Percentiles rank a stretch among this genome's conserved stretches.
phyloP scores from a whole-genome alignment of 2,888 invertebrate genomes.

The Leptinotarsa juncta region DNA sequence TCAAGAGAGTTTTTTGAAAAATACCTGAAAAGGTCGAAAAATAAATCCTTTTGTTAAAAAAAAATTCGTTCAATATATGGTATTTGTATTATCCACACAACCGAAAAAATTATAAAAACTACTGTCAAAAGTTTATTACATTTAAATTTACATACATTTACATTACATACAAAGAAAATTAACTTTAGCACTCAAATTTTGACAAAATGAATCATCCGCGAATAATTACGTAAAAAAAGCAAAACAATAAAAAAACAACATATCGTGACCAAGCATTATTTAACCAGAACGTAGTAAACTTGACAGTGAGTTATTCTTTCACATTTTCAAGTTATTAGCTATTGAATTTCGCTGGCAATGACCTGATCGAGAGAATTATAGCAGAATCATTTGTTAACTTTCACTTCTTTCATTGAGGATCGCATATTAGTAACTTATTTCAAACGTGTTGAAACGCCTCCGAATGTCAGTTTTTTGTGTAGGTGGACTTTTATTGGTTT shows the following conservation, averaged over 20 bases:
- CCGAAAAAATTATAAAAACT: no score
- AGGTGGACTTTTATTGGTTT: constrained; percentile 7
- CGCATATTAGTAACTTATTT: constrained; percentile 1
- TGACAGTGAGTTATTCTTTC: constrained; percentile 25
- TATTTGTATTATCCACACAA: no score
- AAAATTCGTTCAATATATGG: no score
- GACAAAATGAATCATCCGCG: neutral
- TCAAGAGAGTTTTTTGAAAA: no score
- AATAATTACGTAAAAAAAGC: neutral
- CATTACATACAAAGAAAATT: no score
- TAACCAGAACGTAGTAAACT: constrained; percentile 20
- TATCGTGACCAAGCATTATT: constrained; percentile 2
- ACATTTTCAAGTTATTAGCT: constrained; percentile 20
- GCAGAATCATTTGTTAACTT: constrained; percentile 14
- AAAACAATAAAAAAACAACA: neutral
- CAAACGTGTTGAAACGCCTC: neutral
- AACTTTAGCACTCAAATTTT: neutral
- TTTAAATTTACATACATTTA: no score
- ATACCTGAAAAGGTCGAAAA: no score
- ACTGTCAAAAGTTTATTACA: no score
- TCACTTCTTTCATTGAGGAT: constrained; percentile 24
- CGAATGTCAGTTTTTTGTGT: neutral
- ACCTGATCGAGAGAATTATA: constrained; percentile 18
- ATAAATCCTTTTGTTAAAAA: no score
- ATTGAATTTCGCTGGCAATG: constrained; percentile 27